Evolutionary conservation across 2,888 invertebrate species (phyloP).

Genomic region (Exocentrus adspersus): DNA sequence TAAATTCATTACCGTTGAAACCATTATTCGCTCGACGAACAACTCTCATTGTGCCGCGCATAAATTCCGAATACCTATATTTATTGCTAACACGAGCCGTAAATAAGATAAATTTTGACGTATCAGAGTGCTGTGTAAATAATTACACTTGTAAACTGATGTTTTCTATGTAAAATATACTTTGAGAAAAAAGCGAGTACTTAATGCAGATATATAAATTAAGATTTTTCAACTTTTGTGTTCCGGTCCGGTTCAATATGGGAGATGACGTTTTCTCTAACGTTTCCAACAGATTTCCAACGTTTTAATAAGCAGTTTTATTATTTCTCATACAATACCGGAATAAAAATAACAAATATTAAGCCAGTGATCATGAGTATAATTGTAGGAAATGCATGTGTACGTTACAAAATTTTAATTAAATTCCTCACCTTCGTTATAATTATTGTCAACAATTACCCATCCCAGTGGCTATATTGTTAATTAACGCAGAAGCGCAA

Average conservation of each 20-base stretch:
- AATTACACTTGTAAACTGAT: not conserved
- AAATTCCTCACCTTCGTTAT: constrained; percentile 31
- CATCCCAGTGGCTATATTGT: constrained; percentile 27
- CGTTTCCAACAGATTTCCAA: no score
- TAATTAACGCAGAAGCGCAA: constrained; percentile 41
- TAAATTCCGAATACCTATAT: constrained; percentile 1
- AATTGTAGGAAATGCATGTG: constrained; percentile 36
- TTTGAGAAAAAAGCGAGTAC: no score
- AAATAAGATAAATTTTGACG: constrained; percentile 1
- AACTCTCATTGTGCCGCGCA: not conserved
- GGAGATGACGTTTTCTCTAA: no score
- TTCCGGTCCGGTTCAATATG: no score
- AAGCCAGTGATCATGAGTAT: not conserved
- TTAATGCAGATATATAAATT: no score
- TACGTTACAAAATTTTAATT: constrained; percentile 27
- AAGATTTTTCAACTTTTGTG: no score
- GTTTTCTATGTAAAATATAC: not conserved
- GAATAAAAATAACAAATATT: constrained; percentile 6
- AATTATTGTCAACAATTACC: constrained; percentile 40
- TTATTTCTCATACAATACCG: not conserved
- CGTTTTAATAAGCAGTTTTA: no score
- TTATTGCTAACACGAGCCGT: not conserved
- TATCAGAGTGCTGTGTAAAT: not conserved
- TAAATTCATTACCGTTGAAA: not conserved
- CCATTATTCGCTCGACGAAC: not conserved